Conservation (phyloP, 2,797 vertebrate genomes). For the Acropternis orthonyx region DNA sequence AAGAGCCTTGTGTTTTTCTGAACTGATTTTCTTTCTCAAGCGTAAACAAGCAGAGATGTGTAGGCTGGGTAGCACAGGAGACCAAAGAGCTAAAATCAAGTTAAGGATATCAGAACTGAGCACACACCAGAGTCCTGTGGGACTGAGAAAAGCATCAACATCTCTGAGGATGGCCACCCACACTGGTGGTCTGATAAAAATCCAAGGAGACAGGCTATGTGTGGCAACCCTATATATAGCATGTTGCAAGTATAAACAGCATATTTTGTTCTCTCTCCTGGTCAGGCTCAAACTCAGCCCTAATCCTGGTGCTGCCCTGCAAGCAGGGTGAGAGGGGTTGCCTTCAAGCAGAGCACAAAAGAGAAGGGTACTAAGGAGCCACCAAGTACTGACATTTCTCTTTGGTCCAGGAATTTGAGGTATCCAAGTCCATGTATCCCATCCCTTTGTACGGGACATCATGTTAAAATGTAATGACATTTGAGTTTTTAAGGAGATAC, state of each 20-base stretch:
- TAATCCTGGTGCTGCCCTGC: not conserved
- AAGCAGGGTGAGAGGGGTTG: not conserved
- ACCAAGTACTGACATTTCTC: not conserved
- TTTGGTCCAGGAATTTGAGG: not conserved
- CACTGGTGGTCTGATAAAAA: not conserved
- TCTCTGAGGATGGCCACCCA: not conserved
- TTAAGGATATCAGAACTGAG: not conserved
- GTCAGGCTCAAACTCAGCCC: not conserved
- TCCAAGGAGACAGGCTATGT: not conserved
- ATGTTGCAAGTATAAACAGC: not conserved
- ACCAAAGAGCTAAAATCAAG: not conserved
- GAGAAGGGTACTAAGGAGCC: not conserved
- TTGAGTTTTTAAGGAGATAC: not conserved
- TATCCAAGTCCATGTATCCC: not conserved
- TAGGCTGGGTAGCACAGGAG: not conserved
- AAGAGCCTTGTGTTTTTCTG: not conserved
- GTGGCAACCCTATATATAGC: not conserved
- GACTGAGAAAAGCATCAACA: not conserved
- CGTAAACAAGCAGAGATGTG: not conserved
- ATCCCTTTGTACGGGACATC: not conserved
- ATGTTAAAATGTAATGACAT: not conserved
- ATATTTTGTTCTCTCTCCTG: not conserved
- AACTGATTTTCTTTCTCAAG: conserved; percentile 10
- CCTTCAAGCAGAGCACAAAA: not conserved
- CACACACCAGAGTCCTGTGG: not conserved